phyloP scores from a whole-genome alignment of 2,888 invertebrate species.

The Phrixothrix hirtus region DNA sequence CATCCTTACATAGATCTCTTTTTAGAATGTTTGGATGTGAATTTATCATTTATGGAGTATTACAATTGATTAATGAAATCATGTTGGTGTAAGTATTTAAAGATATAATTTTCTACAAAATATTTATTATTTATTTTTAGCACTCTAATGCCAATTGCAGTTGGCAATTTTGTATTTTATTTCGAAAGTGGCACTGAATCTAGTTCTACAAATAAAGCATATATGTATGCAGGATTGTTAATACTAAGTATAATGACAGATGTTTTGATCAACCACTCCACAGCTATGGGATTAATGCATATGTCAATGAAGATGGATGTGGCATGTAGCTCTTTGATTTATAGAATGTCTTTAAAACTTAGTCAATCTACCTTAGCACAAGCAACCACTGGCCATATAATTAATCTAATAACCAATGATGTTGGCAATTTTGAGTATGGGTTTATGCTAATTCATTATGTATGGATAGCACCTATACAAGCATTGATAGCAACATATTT shows the following conservation, averaged over 20 bases:
- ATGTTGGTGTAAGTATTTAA: constrained; percentile 48
- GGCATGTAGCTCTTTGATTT: constrained; percentile 80
- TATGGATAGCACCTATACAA: constrained; percentile 81
- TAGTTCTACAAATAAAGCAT: constrained; percentile 61
- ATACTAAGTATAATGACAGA: constrained; percentile 73
- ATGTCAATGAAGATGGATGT: constrained; percentile 84
- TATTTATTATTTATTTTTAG: constrained; percentile 51
- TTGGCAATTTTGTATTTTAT: constrained; percentile 67
- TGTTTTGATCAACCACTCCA: constrained; percentile 70
- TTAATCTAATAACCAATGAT: constrained; percentile 74
- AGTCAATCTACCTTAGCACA: constrained; percentile 83
- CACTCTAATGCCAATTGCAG: constrained; percentile 64
- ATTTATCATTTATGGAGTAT: constrained; percentile 44
- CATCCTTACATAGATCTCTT: constrained; percentile 46
- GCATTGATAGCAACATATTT: constrained; percentile 72
- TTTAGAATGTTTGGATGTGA: constrained; percentile 46
- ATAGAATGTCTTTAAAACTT: constrained; percentile 69
- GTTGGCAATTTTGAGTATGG: constrained; percentile 84
- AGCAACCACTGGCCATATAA: constrained; percentile 70
- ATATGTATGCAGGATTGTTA: constrained; percentile 75
- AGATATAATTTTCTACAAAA: not conserved
- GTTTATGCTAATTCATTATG: constrained; percentile 75
- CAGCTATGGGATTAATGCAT: constrained; percentile 82
- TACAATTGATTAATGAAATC: constrained; percentile 48
- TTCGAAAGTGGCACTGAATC: constrained; percentile 58